Base-by-base conservation (phyloP, 2,113 vertebrate species). In the Scopus umbretta region DNA sequence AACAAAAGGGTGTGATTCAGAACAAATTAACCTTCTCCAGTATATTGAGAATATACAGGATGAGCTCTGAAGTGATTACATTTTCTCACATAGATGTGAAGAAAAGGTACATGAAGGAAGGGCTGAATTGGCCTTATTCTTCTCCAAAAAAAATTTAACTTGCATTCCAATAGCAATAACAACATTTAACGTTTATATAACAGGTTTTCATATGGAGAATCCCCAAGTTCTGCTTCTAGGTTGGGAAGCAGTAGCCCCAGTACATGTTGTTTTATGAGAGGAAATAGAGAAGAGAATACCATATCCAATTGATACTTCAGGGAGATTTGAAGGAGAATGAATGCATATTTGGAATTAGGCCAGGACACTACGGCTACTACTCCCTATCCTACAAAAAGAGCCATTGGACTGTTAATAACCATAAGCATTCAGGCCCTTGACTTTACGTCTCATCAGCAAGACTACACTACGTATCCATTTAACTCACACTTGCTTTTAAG, bases 291-390 rank as follows among this genome's bases (percentile, higher is more conserved):
- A 82, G 50, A 84, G 67, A 97, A 85, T 76, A 94, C 86, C 85
- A 79, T 71, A 52, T 84, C 59, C 34, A 94, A 88, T 79, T 94
- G 91, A 96, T 95, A 62, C 62, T 68, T 58, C 83, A 91, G 83
- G 82, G 88, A 88, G 62, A 94, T 93, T 88, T 74, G 36, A 94
- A 85, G 66, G 49, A 93, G 71, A 94, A 96, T 91, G 89, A 94
- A 86, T 4, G 22, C 21, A 21, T 65, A 80, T 74, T 92, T 96
- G 95, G 94, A 95, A 80, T 47, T 10, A 36, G 11, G 80, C 95
- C 92, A 95, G 80, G 47, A 88, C 62, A 83, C 86, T 66, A 72
- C 55, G 63, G 80, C 45, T 88, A 12, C 86, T 43, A 1, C 6
- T 29, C n/a, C 55, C 20, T 88, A 74, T 23, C 42, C 50, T 67